Conservation (phyloP, 2,888 invertebrate genomes). For the Plemyria rubiginata region DNA sequence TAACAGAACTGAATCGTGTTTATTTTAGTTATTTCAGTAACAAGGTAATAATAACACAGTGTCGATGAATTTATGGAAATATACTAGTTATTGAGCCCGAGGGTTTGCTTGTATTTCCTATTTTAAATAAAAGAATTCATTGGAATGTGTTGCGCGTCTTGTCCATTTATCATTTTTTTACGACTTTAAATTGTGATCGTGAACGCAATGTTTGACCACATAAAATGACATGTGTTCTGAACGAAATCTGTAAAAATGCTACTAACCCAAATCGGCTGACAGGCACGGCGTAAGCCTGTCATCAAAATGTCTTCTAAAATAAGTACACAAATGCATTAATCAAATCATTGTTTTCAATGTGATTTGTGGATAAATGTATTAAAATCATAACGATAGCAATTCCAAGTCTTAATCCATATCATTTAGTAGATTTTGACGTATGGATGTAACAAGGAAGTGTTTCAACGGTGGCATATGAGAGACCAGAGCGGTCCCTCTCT, state of each 20-base stretch:
- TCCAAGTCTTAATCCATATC: background rate
- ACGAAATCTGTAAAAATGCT: background rate
- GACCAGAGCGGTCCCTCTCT: conserved; percentile 64
- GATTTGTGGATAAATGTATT: no score
- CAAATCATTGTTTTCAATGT: no score
- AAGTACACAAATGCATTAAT: no score
- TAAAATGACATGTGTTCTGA: background rate
- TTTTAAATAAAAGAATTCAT: no score
- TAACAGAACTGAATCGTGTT: conserved; percentile 16
- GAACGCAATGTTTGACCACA: no score
- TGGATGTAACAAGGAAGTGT: conserved; percentile 51
- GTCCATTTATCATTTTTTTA: no score
- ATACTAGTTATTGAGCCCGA: background rate
- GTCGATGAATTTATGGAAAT: conserved; percentile 19
- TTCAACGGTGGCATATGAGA: conserved; percentile 57
- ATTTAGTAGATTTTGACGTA: conserved; percentile 26
- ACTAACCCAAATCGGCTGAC: no score
- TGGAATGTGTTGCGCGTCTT: no score
- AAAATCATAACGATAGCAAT: no score
- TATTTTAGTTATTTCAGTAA: conserved; percentile 23
- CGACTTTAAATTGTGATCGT: no score
- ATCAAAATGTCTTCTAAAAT: no score
- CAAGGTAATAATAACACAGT: conserved; percentile 20
- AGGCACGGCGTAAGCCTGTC: no score
- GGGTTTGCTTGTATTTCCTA: background rate